Conservation (phyloP, 2,888 invertebrate genomes). For the Drosophila nr. perissopoda region DNA sequence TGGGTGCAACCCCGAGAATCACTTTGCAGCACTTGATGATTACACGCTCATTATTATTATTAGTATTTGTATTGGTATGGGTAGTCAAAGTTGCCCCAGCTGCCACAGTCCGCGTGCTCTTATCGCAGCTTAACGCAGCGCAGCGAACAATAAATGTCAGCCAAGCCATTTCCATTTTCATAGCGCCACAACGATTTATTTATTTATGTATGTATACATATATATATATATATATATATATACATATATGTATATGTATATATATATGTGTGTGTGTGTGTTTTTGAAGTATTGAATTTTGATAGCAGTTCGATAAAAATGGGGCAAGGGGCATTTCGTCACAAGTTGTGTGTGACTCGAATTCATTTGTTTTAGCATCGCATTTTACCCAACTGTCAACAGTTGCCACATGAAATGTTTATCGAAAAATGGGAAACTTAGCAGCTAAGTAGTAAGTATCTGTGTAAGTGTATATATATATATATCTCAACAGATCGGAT, state of each 20-base stretch:
- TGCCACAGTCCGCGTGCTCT: conserved; percentile 14
- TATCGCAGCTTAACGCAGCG: conserved; percentile 11
- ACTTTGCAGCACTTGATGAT: conserved; percentile 23
- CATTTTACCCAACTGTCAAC: neutral
- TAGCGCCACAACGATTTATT: conserved; percentile 6
- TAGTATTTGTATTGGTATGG: neutral
- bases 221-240: no score
- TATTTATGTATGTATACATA: neutral
- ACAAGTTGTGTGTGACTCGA: neutral
- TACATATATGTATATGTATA: no score
- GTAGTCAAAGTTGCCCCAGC: conserved; percentile 19
- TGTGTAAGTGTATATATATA: neutral
- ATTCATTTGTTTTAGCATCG: neutral
- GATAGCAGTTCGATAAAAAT: conserved; percentile 25
- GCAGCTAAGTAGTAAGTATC: neutral
- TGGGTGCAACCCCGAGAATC: neutral
- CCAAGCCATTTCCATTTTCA: neutral
- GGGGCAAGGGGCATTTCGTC: neutral
- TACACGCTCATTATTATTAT: conserved; percentile 20
- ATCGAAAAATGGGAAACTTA: neutral
- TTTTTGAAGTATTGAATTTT: conserved; percentile 20
- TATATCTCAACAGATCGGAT: neutral
- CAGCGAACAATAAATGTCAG: conserved; percentile 13
- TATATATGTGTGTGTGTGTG: neutral
- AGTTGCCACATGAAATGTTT: neutral